Evolutionary conservation across 2,888 invertebrate species (phyloP).

Genomic region (Sarcophaga variegata): DNA sequence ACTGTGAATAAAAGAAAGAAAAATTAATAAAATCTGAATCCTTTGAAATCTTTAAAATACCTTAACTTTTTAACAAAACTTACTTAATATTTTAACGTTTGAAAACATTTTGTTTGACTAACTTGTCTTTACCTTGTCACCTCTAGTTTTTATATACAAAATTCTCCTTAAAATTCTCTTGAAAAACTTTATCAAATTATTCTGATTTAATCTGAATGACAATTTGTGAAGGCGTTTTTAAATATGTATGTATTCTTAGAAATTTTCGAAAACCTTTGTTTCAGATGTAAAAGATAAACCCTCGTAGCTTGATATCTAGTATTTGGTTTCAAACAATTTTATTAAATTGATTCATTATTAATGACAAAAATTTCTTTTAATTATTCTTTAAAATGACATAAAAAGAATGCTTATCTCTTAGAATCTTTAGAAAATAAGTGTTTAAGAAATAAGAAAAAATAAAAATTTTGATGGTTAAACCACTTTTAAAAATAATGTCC

Average conservation of each 20-base stretch:
- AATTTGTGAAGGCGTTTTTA: constrained; percentile 2
- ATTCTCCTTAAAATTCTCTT: constrained; percentile 1
- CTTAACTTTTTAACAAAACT: not conserved
- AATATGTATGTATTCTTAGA: constrained; percentile 20
- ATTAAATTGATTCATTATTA: not conserved
- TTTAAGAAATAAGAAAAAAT: not conserved
- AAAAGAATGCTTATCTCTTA: not conserved
- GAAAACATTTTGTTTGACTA: constrained; percentile 58
- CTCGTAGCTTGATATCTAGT: not conserved
- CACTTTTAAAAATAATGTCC: not conserved
- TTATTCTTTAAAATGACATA: not conserved
- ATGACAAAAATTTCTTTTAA: not conserved
- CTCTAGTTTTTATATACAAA: constrained; percentile 39
- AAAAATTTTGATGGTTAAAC: not conserved
- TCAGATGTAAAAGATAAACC: constrained; percentile 25
- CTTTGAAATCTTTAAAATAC: not conserved
- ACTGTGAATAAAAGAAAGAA: constrained; percentile 10
- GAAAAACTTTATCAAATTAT: constrained; percentile 1
- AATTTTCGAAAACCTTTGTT: constrained; percentile 6
- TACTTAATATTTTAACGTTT: constrained; percentile 48
- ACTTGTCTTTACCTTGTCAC: not conserved
- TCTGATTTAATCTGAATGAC: constrained; percentile 9
- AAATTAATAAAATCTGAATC: not conserved
- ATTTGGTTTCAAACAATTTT: constrained; percentile 21
- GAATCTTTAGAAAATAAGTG: not conserved